These are phyloP conservation scores for Deilephila elpenor DNA, from an alignment of 2,888 invertebrate genomes.

Conservation along the genomic window DNA sequence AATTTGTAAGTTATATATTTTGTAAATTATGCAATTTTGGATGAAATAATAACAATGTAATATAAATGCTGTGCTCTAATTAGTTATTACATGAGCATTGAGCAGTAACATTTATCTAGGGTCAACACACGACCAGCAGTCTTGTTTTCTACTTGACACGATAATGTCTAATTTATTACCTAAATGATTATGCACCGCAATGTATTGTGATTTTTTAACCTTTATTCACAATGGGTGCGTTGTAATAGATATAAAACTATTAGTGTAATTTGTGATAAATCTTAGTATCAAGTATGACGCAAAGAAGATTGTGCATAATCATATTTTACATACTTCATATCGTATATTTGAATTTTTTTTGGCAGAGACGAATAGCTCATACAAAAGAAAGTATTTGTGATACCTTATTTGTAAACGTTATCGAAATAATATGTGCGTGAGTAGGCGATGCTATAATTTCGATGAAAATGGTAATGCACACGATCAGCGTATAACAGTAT, in stretches of 20 bases:
- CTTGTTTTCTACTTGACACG: slow-evolving; percentile 52
- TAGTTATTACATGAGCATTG: slow-evolving; percentile 52
- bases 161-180: slow-evolving; percentile 61
- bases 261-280: not conserved
- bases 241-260: not conserved
- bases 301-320: not conserved
- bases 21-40: not conserved
- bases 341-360: not conserved
- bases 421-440: too few relatives aligned
- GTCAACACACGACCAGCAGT: slow-evolving; percentile 61
- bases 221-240: not conserved
- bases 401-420: too few relatives aligned
- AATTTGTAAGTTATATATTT: not conserved
- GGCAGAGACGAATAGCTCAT: too few relatives aligned
- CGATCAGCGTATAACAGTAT: too few relatives aligned
- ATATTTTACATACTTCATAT: not conserved
- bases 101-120: slow-evolving; percentile 61
- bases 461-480: too few relatives aligned
- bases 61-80: slow-evolving; percentile 48
- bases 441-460: too few relatives aligned
- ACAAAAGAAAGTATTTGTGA: too few relatives aligned
- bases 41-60: slow-evolving; percentile 1
- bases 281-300: not conserved
- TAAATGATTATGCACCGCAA: slow-evolving; percentile 35
- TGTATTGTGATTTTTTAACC: slow-evolving; percentile 32